A percentile compares a stretch with the other conserved stretches of the same genome.
Conservation (phyloP, 2,888 invertebrate species). For the Elegia similella region DNA sequence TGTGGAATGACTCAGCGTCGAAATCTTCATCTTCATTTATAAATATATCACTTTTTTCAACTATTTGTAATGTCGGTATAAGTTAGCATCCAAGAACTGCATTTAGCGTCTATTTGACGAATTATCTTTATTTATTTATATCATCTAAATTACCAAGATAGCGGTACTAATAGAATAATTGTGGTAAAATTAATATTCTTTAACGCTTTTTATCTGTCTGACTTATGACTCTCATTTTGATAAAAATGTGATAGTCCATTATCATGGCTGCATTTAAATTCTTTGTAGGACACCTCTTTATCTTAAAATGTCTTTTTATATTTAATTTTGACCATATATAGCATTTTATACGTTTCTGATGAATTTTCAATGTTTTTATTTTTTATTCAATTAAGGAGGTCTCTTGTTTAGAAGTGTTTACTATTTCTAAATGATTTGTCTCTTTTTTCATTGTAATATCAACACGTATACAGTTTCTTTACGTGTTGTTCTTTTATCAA, state of each 20-base stretch:
- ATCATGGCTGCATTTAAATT: slow-evolving; percentile 38
- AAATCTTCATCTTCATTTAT: slow-evolving; percentile 15
- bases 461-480: too few species aligned
- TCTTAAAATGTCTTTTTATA: slow-evolving; percentile 16
- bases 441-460: too few species aligned
- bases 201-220: slow-evolving; percentile 36
- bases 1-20: slow-evolving; percentile 7
- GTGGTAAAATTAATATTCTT: slow-evolving; percentile 50
- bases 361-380: too few species aligned
- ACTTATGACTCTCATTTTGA: slow-evolving; percentile 47
- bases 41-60: slow-evolving; percentile 18
- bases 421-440: too few species aligned
- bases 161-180: slow-evolving; percentile 40
- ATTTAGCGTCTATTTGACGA: slow-evolving; percentile 13
- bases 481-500: too few species aligned
- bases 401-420: too few species aligned
- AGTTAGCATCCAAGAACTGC: slow-evolving; percentile 10
- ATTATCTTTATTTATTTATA: slow-evolving; percentile 21
- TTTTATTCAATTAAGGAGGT: too few species aligned
- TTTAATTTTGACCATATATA: too few species aligned
- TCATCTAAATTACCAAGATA: slow-evolving; percentile 30
- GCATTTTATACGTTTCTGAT: slow-evolving; percentile 6
- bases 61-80: slow-evolving; percentile 16
- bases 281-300: slow-evolving; percentile 37
- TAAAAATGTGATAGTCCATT: slow-evolving; percentile 48